Evolutionary conservation across 2,888 invertebrate species (phyloP), one percentile per base, ranked within the genome.

Genomic region (Lypha dubia): DNA sequence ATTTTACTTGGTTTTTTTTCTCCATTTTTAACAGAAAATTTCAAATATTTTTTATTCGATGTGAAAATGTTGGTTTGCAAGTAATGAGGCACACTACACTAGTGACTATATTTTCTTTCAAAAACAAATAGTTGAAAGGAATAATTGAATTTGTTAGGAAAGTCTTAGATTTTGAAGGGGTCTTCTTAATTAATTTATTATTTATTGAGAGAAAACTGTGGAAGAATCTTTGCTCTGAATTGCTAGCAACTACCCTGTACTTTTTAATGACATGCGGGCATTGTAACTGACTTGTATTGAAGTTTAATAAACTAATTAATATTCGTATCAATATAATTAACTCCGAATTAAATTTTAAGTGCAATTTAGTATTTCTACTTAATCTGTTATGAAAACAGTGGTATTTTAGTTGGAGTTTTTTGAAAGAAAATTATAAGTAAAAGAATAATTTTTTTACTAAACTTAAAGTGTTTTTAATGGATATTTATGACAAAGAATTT

Each of bases 231-330:
- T n/a, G 2, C 3, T 13, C 15, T 44, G 15, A 17, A 44, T 5
- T 17, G 3, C 9, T 51, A 22, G 11, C n/a, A 44, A 44, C 4
- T n/a, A 15, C 17, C 17, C 20, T 24, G 20, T n/a, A n/a, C 20
- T 13, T 17, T 13, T 17, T 24, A 73, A 35, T 15, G 24, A 5
- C 4, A 53, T 75, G 4, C 53, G 56, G 75, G 56, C 24, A 20
- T 17, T 56, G n/a, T 76, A 67, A 76, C n/a, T 67, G 56, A 13
- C 22, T 13, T 20, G 28, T 44, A 67, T 51, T 58, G 20, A 15
- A 20, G 20, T 28, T n/a, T 51, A 28, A 63, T 74, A 53, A 51
- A 53, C 13, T 63, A 38, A 62, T 62, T 62, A 41, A n/a, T 49
- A 28, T 49, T 9, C 5, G 46, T 17, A 41, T 7, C 2, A 51